Percentiles rank a stretch among this genome's conserved stretches.
phyloP scores from a whole-genome alignment of 2,888 invertebrate species.

The Nymphalis urticae region DNA sequence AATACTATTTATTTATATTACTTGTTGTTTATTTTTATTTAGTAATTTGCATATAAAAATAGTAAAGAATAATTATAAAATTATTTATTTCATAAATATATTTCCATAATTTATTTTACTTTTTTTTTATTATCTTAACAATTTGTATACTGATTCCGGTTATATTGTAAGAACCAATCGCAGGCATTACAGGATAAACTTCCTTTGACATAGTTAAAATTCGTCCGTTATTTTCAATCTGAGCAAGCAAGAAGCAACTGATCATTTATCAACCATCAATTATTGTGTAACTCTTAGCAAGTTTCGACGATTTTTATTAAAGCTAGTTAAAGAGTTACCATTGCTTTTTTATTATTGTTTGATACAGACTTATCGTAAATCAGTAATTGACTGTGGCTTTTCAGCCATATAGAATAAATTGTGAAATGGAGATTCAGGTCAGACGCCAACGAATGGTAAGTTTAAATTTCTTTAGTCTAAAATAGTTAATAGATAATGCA shows the following conservation, averaged over 20 bases:
- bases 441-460: constrained; percentile 65
- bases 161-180: constrained; percentile 37
- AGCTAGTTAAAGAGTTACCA: neutral
- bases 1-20: too few species aligned
- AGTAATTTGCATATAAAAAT: neutral
- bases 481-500: constrained; percentile 1
- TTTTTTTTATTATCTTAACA: neutral
- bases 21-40: neutral
- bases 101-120: neutral
- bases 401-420: constrained; percentile 20
- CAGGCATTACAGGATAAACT: constrained; percentile 10
- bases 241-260: constrained; percentile 21
- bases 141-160: constrained; percentile 30
- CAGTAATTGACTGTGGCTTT: constrained; percentile 6
- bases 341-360: neutral
- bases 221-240: constrained; percentile 43
- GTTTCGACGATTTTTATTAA: constrained; percentile 1
- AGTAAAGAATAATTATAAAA: neutral
- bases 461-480: constrained; percentile 15
- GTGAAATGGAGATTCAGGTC: constrained; percentile 60
- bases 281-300: neutral
- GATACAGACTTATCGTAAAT: constrained; percentile 6
- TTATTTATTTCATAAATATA: neutral
- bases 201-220: constrained; percentile 32
- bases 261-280: neutral